Evolutionary conservation across 2,113 vertebrate genomes (phyloP).

Genomic region (Pelvicachromis taeniatus): DNA sequence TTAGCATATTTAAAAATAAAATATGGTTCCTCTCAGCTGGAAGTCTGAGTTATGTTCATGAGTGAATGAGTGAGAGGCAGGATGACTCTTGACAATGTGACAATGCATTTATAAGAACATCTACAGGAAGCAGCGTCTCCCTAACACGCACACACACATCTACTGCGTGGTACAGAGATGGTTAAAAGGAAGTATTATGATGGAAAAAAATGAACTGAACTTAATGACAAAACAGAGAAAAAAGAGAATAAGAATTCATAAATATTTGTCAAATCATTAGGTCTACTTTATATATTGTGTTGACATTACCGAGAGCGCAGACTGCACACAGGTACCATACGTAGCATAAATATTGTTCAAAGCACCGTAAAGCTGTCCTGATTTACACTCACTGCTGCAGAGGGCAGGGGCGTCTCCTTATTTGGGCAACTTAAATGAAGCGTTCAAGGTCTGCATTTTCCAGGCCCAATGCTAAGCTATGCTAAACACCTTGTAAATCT

Average conservation of each 20-base stretch:
- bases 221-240: not conserved
- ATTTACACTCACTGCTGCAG: not conserved
- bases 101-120: not conserved
- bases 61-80: not conserved
- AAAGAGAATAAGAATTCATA: not conserved
- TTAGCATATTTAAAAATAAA: not conserved
- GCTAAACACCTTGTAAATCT: not conserved
- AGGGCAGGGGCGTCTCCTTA: constrained; percentile 10
- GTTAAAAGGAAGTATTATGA: not conserved
- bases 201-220: not conserved
- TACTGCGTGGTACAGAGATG: not conserved
- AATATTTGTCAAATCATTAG: not conserved
- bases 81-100: not conserved
- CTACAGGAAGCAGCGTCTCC: not conserved
- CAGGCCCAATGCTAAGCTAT: not conserved
- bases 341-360: not conserved
- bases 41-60: not conserved
- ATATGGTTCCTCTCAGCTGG: not conserved
- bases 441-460: not conserved
- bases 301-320: not conserved
- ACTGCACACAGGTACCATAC: not conserved
- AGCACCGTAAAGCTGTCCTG: not conserved
- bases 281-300: not conserved
- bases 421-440: constrained; percentile 20
- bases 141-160: not conserved